phyloP scores from a whole-genome alignment of 2,888 invertebrate genomes.

The Diploptera punctata region DNA sequence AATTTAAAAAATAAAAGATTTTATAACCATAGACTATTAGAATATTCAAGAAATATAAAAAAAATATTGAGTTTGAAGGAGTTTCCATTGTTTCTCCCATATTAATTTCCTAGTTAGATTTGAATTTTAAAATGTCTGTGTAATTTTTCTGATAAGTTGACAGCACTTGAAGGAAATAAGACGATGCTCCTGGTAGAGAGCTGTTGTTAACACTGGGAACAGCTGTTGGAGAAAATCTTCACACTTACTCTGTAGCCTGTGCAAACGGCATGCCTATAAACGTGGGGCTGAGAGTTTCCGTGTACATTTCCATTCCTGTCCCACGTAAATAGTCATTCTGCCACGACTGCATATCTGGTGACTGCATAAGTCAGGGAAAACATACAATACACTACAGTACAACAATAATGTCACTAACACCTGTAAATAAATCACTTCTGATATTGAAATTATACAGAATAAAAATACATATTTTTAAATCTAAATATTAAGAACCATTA shows the following conservation, averaged over 20 bases:
- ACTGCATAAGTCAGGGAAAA: conserved; percentile 63
- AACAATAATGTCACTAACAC: conserved; percentile 38
- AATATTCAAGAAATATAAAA: no score
- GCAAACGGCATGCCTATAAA: conserved; percentile 99
- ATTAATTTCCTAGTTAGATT: no score
- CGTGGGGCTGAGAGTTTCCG: conserved; percentile 96
- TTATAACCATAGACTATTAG: no score
- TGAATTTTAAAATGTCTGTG: no score
- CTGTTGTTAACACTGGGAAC: conserved; percentile 12
- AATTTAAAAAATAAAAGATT: no score
- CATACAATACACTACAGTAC: conserved; percentile 37
- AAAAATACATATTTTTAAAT: no score
- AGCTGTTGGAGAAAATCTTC: conserved; percentile 46
- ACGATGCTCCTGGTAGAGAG: background rate
- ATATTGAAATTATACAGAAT: no score
- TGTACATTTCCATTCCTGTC: conserved; percentile 99
- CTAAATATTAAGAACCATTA: no score
- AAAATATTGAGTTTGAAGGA: no score
- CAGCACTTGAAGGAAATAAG: background rate
- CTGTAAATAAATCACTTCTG: no score
- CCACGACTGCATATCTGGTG: conserved; percentile 97
- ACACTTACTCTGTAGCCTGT: conserved; percentile 97
- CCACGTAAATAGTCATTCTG: conserved; percentile 99
- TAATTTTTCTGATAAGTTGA: no score
- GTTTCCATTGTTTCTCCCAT: no score